These are phyloP conservation scores for Coenonympha glycerion DNA, from an alignment of 2,888 invertebrate genomes.

Conservation along the genomic window DNA sequence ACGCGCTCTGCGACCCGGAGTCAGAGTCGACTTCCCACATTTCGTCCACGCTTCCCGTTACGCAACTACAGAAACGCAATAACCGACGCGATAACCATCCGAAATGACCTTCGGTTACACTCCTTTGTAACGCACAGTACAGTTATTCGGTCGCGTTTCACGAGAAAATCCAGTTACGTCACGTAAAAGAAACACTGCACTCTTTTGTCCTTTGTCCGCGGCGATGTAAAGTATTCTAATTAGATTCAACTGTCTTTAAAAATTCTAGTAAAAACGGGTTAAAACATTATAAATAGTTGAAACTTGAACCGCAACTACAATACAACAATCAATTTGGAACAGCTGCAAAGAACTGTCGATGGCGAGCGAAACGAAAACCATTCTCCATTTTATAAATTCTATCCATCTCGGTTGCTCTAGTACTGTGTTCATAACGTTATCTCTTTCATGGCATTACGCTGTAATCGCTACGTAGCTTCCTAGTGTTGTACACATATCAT, in stretches of 20 bases:
- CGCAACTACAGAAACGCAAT: constrained; percentile 42
- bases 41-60: constrained; percentile 40
- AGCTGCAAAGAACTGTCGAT: constrained; percentile 35
- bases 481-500: constrained; percentile 20
- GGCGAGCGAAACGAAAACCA: constrained; percentile 25
- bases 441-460: constrained; percentile 3
- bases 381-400: constrained; percentile 30
- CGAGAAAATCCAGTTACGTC: constrained; percentile 65
- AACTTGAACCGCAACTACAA: constrained; percentile 25
- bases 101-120: constrained; percentile 51
- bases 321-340: constrained; percentile 38
- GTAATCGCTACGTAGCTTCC: not conserved
- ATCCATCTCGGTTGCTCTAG: constrained; percentile 28
- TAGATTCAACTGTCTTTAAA: constrained; percentile 13
- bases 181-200: constrained; percentile 43
- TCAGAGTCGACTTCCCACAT: constrained; percentile 73
- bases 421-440: constrained; percentile 2
- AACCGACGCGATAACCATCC: constrained; percentile 52
- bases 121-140: constrained; percentile 33
- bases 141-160: constrained; percentile 39
- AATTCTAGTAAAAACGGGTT: constrained; percentile 20
- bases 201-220: constrained; percentile 32
- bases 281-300: constrained; percentile 25
- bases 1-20: constrained; percentile 60
- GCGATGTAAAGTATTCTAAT: constrained; percentile 13